These are phyloP conservation scores for Hirudo medicinalis DNA, from an alignment of 1,140 invertebrate genomes.

Conservation along the genomic window DNA sequence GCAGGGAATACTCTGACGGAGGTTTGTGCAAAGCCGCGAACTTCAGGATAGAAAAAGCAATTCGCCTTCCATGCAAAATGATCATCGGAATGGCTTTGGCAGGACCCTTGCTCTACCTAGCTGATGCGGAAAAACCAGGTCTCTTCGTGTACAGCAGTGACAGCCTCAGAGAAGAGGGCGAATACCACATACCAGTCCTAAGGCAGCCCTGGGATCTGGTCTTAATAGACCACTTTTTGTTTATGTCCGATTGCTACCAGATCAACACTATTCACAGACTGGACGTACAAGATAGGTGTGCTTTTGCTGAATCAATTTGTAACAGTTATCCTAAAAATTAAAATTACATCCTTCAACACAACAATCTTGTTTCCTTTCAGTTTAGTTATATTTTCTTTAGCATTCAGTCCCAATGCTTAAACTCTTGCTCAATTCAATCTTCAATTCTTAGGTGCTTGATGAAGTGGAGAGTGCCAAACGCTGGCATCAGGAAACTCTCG, in stretches of 20 bases:
- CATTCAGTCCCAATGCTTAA: too few species aligned
- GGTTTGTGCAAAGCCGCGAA: too few species aligned
- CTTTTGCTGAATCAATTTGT: too few species aligned
- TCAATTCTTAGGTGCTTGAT: not conserved
- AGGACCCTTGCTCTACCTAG: not conserved
- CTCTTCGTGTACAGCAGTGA: not conserved
- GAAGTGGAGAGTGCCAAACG: not conserved
- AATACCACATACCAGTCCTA: not conserved
- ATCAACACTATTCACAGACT: not conserved
- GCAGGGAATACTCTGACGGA: too few species aligned
- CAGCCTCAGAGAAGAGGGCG: not conserved
- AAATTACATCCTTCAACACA: too few species aligned
- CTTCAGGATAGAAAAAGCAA: too few species aligned
- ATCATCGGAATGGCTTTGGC: not conserved
- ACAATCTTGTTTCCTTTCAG: not conserved
- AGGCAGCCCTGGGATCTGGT: not conserved
- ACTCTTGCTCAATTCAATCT: not conserved
- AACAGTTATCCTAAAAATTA: too few species aligned
- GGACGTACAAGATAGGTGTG: not conserved
- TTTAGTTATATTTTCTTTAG: not conserved
- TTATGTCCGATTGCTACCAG: conserved; percentile 1
- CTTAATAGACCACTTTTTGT: not conserved
- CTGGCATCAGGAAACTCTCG: not conserved
- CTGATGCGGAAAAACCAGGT: not conserved
- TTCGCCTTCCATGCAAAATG: not conserved